These are phyloP conservation scores for Cactoblastis cactorum DNA, from an alignment of 2,888 invertebrate genomes.

Conservation along the genomic window DNA sequence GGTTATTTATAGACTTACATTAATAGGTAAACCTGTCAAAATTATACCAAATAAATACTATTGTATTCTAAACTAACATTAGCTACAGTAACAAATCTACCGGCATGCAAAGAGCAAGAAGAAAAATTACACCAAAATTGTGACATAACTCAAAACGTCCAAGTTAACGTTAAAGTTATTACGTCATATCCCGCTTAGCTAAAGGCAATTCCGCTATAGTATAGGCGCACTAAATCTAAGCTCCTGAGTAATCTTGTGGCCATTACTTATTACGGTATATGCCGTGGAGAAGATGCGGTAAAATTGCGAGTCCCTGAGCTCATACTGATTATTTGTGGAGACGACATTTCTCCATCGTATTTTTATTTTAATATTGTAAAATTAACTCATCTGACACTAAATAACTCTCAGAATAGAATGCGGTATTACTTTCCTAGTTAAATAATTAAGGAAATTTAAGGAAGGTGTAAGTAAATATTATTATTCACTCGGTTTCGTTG, in stretches of 20 bases:
- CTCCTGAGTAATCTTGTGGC: constrained; percentile 8
- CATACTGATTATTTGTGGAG: not conserved
- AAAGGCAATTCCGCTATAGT: constrained; percentile 11
- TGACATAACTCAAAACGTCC: not conserved
- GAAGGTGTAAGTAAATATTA: no score
- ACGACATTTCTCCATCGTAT: not conserved
- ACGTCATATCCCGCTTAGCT: not conserved
- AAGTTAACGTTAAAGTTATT: constrained; percentile 1
- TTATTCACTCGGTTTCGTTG: no score
- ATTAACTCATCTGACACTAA: no score
- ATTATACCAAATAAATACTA: no score
- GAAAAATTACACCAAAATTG: not conserved
- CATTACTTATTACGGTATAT: constrained; percentile 11
- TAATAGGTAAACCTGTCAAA: no score
- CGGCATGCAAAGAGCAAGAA: not conserved
- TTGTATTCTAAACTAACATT: no score
- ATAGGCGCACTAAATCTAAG: constrained; percentile 13
- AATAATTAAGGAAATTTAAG: no score
- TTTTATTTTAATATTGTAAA: not conserved
- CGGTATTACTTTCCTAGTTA: no score
- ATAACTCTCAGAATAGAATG: no score
- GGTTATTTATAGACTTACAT: no score
- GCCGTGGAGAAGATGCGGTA: constrained; percentile 4
- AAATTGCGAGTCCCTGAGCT: constrained; percentile 5
- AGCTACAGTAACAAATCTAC: not conserved